Conservation (phyloP, 2,113 vertebrate species). For the Scortum barcoo region DNA sequence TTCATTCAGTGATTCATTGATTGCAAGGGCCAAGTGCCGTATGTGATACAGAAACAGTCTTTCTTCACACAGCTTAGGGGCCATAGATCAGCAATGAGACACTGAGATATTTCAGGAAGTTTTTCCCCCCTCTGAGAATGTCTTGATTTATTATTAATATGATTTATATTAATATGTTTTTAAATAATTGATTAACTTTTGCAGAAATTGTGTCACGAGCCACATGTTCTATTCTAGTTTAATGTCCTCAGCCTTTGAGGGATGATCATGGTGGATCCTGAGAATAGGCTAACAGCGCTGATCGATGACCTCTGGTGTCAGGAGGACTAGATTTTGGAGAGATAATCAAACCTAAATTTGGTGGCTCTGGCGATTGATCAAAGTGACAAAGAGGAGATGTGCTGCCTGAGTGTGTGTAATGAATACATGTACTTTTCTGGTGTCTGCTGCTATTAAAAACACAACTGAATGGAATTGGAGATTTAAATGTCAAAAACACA, state of each 20-base stretch:
- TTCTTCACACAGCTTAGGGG: constrained; percentile 4
- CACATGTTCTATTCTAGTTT: constrained; percentile 63
- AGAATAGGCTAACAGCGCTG: constrained; percentile 48
- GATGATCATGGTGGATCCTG: constrained; percentile 38
- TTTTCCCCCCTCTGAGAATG: constrained; percentile 28
- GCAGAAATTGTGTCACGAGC: constrained; percentile 57
- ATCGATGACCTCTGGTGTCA: constrained; percentile 67
- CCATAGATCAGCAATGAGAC: constrained; percentile 8
- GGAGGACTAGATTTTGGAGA: constrained; percentile 50
- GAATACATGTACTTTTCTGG: constrained; percentile 39
- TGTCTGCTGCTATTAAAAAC: constrained; percentile 58
- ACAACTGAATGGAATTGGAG: constrained; percentile 8
- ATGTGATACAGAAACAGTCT: neutral
- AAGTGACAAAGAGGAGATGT: constrained; percentile 52
- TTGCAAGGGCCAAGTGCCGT: too few relatives aligned
- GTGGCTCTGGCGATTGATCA: constrained; percentile 65
- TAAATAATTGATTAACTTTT: constrained; percentile 73
- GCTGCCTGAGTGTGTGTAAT: constrained; percentile 45
- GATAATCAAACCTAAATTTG: constrained; percentile 69
- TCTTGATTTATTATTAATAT: constrained; percentile 59
- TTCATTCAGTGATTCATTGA: constrained; percentile 22
- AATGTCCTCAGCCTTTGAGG: constrained; percentile 49
- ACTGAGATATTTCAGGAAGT: constrained; percentile 43
- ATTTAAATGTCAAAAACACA: constrained; percentile 44
- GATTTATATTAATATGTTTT: constrained; percentile 64